Evolutionary conservation across 1,140 invertebrate genomes (phyloP).

Genomic region (Mya arenaria): DNA sequence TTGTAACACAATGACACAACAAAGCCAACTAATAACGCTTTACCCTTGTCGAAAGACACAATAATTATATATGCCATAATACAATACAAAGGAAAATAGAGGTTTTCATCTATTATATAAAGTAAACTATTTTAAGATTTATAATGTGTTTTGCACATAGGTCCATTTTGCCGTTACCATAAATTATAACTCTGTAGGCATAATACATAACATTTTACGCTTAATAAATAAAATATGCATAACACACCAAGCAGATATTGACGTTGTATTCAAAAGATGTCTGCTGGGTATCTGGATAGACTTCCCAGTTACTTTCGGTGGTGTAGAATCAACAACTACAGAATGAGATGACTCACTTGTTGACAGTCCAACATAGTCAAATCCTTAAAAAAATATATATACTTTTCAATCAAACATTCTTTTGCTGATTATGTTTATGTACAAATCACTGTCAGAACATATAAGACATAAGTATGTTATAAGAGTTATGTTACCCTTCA

Average conservation of each 20-base stretch:
- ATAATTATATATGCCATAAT: background rate
- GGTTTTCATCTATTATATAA: background rate
- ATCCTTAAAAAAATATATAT: background rate
- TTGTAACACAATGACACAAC: background rate
- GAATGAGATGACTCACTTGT: no score
- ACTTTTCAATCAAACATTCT: no score
- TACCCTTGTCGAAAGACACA: background rate
- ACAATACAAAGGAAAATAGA: background rate
- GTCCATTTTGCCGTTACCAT: background rate
- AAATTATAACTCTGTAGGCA: background rate
- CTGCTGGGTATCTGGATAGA: conserved; percentile 7
- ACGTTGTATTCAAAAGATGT: conserved; percentile 10
- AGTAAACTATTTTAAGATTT: background rate
- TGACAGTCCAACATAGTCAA: conserved; percentile 1
- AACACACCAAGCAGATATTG: conserved; percentile 32
- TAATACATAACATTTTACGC: background rate
- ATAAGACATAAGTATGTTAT: no score
- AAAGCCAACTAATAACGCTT: background rate
- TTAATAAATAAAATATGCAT: background rate
- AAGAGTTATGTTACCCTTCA: conserved; percentile 29
- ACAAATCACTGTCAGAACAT: no score
- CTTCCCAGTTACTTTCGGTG: background rate
- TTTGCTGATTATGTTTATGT: no score
- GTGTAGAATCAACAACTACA: conserved; percentile 47
- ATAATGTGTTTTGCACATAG: background rate